Evolutionary conservation across 2,797 vertebrate species (phyloP).

Genomic region (Amphiprion clarkii): DNA sequence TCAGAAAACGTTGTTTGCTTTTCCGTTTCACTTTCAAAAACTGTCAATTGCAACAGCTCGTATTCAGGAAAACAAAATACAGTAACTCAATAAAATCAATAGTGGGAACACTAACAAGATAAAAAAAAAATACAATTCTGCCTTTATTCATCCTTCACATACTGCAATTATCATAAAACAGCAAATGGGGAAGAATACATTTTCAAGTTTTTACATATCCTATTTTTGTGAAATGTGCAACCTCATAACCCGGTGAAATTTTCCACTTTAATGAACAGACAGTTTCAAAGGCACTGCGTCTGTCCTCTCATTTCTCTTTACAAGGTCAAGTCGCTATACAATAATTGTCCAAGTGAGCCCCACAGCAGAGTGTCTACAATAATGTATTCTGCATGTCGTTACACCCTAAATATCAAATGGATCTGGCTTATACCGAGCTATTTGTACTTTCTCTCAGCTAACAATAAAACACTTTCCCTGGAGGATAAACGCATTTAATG

Average conservation of each 20-base stretch:
- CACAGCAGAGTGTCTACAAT: conserved; percentile 12
- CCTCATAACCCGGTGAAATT: not conserved
- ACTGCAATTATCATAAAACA: not conserved
- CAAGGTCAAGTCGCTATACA: conserved; percentile 7
- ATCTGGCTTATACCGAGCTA: conserved; percentile 42
- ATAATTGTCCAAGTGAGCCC: conserved; percentile 10
- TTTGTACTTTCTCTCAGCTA: conserved; percentile 56
- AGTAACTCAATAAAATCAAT: conserved; percentile 26
- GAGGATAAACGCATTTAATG: conserved; percentile 65
- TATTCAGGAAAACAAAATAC: conserved; percentile 13
- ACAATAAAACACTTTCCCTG: conserved; percentile 61
- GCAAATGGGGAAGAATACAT: not conserved
- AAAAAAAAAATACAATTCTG: not conserved
- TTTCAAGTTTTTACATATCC: not conserved
- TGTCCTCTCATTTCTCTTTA: not conserved
- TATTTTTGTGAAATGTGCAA: not conserved
- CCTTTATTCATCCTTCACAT: conserved; percentile 4
- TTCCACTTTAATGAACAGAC: not conserved
- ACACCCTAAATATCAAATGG: conserved; percentile 44
- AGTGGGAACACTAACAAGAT: conserved; percentile 26
- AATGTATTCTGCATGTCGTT: conserved; percentile 14
- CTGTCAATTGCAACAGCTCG: conserved; percentile 14
- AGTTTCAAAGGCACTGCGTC: not conserved
- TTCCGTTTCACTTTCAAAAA: not conserved
- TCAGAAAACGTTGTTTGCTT: conserved; percentile 21